phyloP scores from a whole-genome alignment of 2,113 vertebrate species.

The Uropsilus gracilis region DNA sequence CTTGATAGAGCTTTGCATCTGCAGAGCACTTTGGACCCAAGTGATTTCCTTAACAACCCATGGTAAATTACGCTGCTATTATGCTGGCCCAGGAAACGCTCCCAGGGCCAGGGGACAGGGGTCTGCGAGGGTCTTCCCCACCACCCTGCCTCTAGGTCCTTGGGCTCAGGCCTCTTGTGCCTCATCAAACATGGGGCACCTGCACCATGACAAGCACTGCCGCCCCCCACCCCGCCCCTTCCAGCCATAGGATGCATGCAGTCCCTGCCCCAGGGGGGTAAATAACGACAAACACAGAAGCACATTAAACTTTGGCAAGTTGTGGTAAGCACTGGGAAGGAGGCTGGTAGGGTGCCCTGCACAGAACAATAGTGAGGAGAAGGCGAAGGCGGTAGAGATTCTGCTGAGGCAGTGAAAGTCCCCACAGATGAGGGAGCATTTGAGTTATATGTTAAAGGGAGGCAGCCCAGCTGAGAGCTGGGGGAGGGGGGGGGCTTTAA shows the following conservation, averaged over 20 bases:
- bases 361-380: not conserved
- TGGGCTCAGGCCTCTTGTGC: not conserved
- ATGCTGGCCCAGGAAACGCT: not conserved
- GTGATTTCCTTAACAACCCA: not conserved
- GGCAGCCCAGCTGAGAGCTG: rapidly evolving
- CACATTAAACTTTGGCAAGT: no score
- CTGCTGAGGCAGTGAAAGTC: not conserved
- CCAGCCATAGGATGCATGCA: no score
- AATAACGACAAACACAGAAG: rapidly evolving
- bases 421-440: not conserved
- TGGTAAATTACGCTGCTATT: not conserved
- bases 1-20: not conserved
- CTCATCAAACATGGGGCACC: not conserved
- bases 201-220: rapidly evolving
- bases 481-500: no score
- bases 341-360: not conserved
- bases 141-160: not conserved
- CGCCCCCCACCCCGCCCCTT: no score
- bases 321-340: not conserved
- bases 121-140: not conserved
- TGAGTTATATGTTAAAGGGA: not conserved
- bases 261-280: rapidly evolving
- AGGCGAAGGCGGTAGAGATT: not conserved
- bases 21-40: not conserved
- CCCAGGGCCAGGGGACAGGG: not conserved